Percentiles rank a stretch among this genome's conserved stretches.
phyloP scores from a whole-genome alignment of 2,113 vertebrate genomes.

The Brienomyrus longianalis region DNA sequence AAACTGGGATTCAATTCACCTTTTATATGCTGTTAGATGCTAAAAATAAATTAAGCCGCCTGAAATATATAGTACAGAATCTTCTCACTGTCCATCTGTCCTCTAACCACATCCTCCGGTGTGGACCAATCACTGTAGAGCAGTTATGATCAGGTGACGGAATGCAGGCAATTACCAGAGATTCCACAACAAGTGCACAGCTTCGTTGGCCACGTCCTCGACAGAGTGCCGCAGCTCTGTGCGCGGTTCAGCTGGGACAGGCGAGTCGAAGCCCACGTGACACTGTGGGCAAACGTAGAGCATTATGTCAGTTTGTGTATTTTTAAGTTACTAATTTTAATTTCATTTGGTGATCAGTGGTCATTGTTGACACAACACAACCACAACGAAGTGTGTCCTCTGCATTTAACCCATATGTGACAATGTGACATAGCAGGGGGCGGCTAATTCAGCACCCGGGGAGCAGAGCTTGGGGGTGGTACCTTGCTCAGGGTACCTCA shows the following conservation, averaged over 20 bases:
- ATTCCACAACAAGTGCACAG: conserved; percentile 90
- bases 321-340: background rate
- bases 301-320: background rate
- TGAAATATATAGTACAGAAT: background rate
- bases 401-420: too few species aligned
- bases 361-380: too few species aligned
- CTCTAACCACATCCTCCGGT: background rate
- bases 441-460: too few species aligned
- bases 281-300: conserved; percentile 58
- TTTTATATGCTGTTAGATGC: background rate
- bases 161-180: conserved; percentile 65
- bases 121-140: background rate
- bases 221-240: conserved; percentile 59
- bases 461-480: too few species aligned
- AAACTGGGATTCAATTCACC: background rate
- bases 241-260: conserved; percentile 45
- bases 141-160: background rate
- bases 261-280: conserved; percentile 64
- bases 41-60: background rate
- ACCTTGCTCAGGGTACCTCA: too few species aligned
- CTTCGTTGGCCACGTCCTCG: conserved; percentile 83
- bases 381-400: too few species aligned
- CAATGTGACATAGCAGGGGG: too few species aligned
- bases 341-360: too few species aligned
- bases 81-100: background rate